Evolutionary conservation across 2,888 invertebrate genomes (phyloP), one percentile per base, ranked within the genome.

Genomic region (Napeogenes sylphis): DNA sequence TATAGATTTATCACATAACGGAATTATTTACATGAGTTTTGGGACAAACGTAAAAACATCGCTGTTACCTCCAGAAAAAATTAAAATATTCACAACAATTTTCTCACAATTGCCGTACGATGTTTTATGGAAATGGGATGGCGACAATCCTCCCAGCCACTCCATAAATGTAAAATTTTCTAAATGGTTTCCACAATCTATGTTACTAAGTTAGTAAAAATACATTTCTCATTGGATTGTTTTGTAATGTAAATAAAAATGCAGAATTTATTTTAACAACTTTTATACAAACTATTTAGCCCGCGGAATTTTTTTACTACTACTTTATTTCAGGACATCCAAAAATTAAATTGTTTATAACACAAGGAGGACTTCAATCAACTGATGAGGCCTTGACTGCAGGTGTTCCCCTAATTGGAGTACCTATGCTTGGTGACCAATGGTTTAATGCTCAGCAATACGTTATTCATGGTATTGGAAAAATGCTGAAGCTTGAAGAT

Each of bases 21-120:
- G 89, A 0, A 84, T 87, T 0, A 81, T 91, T 32, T 87, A 84
- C 66, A 78, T 91, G 51, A 90, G 89, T 70, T 79, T 89, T 64
- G 91, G 90, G 1, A 83, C 87, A 2, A 85, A 84, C 38, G 77
- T 84, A 0, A 73, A 75, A 45, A 76, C 83, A 2, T 75, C 79
- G 0, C 33, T 74, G 0, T 67, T 90, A 47, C 77, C 85, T 3
- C 66, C 72, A n/a, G 74, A 82, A 55, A 80, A 70, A 57, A 68
- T 81, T 4, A 68, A 77, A 46, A 68, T 71, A 0, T 68, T 91
- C 13, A 59, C 80, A 0, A 75, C 74, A 14, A 86, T 79, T 2
- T 83, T 91, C 64, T 78, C 81, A 0, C 68, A 75, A 56, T 67
- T 90, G 32, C 83, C 82, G 2, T 88, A 88, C 65, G 79, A 83